phyloP scores from a whole-genome alignment of 2,888 invertebrate species.

The Unio pictorum region DNA sequence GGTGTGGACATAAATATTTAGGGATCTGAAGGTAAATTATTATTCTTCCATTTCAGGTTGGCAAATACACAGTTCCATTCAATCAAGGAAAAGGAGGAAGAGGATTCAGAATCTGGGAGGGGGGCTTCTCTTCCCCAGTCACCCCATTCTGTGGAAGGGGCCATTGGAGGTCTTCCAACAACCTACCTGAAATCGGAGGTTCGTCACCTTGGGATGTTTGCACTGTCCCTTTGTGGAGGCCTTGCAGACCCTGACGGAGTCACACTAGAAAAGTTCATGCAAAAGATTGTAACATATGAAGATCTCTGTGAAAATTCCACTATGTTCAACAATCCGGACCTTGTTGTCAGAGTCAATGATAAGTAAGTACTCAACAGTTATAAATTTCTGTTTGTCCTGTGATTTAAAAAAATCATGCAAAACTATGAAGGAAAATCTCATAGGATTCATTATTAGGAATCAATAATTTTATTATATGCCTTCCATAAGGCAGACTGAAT shows the following conservation, averaged over 20 bases:
- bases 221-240: slow-evolving; percentile 85
- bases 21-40: too few species aligned
- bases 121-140: slow-evolving; percentile 96
- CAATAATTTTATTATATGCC: too few species aligned
- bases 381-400: too few species aligned
- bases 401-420: too few species aligned
- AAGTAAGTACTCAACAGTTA: slow-evolving; percentile 75
- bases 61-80: slow-evolving; percentile 37
- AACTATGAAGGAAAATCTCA: too few species aligned
- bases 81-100: slow-evolving; percentile 76
- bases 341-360: slow-evolving; percentile 87
- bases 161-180: slow-evolving; percentile 69
- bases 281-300: slow-evolving; percentile 77
- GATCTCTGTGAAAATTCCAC: slow-evolving; percentile 80
- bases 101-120: slow-evolving; percentile 96
- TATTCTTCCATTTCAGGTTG: slow-evolving; percentile 24
- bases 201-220: slow-evolving; percentile 75
- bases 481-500: too few species aligned
- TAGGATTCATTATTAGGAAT: too few species aligned
- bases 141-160: slow-evolving; percentile 86
- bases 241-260: slow-evolving; percentile 73
- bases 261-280: slow-evolving; percentile 78
- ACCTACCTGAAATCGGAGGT: slow-evolving; percentile 49
- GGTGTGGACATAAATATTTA: too few species aligned
- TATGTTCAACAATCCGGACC: slow-evolving; percentile 82